These are phyloP conservation scores for Arrhamphus sclerolepis DNA, from an alignment of 2,797 vertebrate genomes.

Conservation along the genomic window DNA sequence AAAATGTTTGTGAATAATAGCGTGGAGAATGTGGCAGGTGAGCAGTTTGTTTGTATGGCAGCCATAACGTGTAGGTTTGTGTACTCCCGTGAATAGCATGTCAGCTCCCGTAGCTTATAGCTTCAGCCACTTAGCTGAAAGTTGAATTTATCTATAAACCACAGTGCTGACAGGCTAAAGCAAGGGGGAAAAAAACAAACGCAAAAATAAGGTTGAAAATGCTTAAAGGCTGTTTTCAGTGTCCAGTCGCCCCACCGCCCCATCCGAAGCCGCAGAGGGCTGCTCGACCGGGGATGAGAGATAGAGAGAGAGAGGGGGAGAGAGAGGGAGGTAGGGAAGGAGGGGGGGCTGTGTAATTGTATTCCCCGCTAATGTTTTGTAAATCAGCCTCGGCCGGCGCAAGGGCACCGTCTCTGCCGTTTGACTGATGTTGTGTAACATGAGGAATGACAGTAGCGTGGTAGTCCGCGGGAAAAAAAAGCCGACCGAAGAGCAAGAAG, in stretches of 20 bases:
- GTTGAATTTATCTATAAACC: slow-evolving; percentile 38
- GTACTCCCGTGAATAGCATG: too few species aligned
- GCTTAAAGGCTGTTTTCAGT: slow-evolving; percentile 43
- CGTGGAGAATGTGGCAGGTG: slow-evolving; percentile 70
- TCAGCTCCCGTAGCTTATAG: slow-evolving; percentile 3
- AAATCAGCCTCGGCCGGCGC: slow-evolving; percentile 87
- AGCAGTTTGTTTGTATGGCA: slow-evolving; percentile 51
- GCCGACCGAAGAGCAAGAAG: slow-evolving; percentile 68
- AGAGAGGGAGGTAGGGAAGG: slow-evolving; percentile 43
- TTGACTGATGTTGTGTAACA: slow-evolving; percentile 91
- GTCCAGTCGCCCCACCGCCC: slow-evolving; percentile 41
- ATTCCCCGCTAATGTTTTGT: slow-evolving; percentile 92
- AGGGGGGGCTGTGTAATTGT: slow-evolving; percentile 85
- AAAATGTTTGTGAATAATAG: slow-evolving; percentile 38
- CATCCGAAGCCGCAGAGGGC: slow-evolving; percentile 76
- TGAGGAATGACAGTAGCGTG: slow-evolving; percentile 87
- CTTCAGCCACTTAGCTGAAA: slow-evolving; percentile 34
- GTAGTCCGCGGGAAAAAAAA: slow-evolving; percentile 77
- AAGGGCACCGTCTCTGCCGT: slow-evolving; percentile 84
- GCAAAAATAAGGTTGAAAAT: slow-evolving; percentile 34
- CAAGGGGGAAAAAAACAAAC: neutral
- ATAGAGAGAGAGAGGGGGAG: slow-evolving; percentile 42
- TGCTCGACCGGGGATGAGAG: slow-evolving; percentile 70
- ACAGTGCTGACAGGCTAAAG: slow-evolving; percentile 24
- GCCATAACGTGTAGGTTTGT: neutral